Evolutionary conservation across 2,797 vertebrate species (phyloP), one percentile per base, ranked within the genome.

Genomic region (Parauchenoglanis punctatus): DNA sequence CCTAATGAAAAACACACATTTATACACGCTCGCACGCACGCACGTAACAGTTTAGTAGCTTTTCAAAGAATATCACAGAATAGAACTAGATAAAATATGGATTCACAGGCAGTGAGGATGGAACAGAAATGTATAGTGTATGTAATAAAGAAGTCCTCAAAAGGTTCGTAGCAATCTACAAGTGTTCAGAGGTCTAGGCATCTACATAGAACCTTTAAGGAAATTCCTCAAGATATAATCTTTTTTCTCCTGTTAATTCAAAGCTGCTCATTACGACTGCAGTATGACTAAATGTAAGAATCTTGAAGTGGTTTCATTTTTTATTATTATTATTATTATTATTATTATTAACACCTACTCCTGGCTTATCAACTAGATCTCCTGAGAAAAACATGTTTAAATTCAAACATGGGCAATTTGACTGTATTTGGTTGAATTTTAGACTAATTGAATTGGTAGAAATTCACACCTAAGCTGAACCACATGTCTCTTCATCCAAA

Each of bases 1-100:
- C 63, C 25, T 83, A 68, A 83, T 83, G 63, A 67, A 83, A 83
- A 31, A 67, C 81, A 68, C 40, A 54, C 63, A 80, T 5, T 4
- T 8, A 8, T 25, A 49, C 18, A 73, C 70, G 12, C 6, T 4
- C 61, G 7, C 63, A 15, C 44, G 56, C 52, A 31, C 17, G 11
- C 49, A 77, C 49, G 35, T 0, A 15, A 2, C 73, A 31, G 75
- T 56, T 54, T 31, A 31, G 25, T 58, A 11, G 58, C 23, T 81
- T 81, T 81, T 46, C 59, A 63, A 13, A 63, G 61, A 82, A 82
- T 46, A 82, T 46, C 59, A 31, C 40, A 65, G 49, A 40, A 82
- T 46, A 54, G n/a, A 73, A 76, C 49, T 63, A 46, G 46, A 65
- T 82, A 15, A 65, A 82, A 46, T 82, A 4, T 49, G 25, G 7